Percentiles rank a stretch among this genome's conserved stretches.
Evolutionary conservation across 1,140 invertebrate species (phyloP).

Genomic region (Drosophila bifasciata): DNA sequence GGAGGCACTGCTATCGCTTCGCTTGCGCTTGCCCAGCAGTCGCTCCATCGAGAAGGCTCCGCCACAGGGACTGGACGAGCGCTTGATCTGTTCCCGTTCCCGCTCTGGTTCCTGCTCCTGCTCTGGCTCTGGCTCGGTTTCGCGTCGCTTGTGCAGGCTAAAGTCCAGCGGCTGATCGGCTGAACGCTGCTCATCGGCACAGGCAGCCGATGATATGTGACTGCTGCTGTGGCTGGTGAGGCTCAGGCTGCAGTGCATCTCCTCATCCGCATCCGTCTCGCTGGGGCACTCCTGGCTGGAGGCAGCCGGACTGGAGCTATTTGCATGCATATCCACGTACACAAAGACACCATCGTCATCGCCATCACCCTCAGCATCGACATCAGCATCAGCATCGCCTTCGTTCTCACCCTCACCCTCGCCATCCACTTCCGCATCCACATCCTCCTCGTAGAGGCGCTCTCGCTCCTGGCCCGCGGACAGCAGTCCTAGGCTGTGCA

Average conservation of each 20-base stretch:
- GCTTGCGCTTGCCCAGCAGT: slow-evolving; percentile 70
- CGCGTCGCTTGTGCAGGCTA: slow-evolving; percentile 71
- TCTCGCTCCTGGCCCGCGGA: slow-evolving; percentile 44
- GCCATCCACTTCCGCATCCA: slow-evolving; percentile 9
- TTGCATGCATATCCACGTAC: slow-evolving; percentile 71
- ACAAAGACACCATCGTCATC: slow-evolving; percentile 70
- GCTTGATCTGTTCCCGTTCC: slow-evolving; percentile 33
- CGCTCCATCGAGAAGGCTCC: slow-evolving; percentile 74
- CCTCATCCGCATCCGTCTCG: slow-evolving; percentile 49
- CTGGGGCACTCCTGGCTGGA: slow-evolving; percentile 60
- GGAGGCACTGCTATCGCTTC: slow-evolving; percentile 50
- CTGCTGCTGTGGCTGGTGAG: slow-evolving; percentile 58
- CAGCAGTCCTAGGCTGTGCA: slow-evolving; percentile 55
- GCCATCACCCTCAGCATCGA: slow-evolving; percentile 38
- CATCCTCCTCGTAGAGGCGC: slow-evolving; percentile 20
- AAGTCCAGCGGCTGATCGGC: slow-evolving; percentile 74
- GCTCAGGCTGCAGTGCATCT: slow-evolving; percentile 67
- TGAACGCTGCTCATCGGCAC: slow-evolving; percentile 27
- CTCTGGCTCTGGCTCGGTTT: slow-evolving; percentile 9
- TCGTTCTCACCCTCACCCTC: not conserved
- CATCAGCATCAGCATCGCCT: slow-evolving; percentile 26
- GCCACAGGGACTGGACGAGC: slow-evolving; percentile 54
- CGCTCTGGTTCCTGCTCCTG: not conserved
- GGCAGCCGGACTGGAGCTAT: slow-evolving; percentile 69
- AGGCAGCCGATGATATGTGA: no score